Percentiles rank a stretch among this genome's conserved stretches.
Evolutionary conservation across 1,140 invertebrate species (phyloP).

Genomic region (Pachyrhynchus sulphureomaculatus): DNA sequence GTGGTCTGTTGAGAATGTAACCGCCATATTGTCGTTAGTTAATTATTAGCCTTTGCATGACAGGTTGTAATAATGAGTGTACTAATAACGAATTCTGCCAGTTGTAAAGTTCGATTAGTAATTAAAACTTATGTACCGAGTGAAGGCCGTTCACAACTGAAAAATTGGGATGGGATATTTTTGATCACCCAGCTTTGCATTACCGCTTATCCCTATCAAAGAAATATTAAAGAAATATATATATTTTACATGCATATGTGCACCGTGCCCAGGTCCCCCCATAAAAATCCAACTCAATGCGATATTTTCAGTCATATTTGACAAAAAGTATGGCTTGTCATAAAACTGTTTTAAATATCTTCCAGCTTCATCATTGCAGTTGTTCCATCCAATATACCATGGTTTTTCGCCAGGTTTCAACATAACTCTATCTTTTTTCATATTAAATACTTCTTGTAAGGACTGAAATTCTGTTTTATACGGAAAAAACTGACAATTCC

Average conservation of each 20-base stretch:
- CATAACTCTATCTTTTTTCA: constrained; percentile 67
- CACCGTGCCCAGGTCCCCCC: constrained; percentile 88
- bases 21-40: too few species aligned
- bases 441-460: constrained; percentile 76
- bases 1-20: too few species aligned
- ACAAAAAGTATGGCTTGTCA: constrained; percentile 84
- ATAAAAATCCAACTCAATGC: constrained; percentile 95
- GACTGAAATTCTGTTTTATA: constrained; percentile 84
- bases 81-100: too few species aligned
- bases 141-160: too few species aligned
- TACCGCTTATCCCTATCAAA: too few species aligned
- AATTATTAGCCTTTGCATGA: too few species aligned
- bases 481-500: constrained; percentile 86
- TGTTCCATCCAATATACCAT: constrained; percentile 95
- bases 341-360: constrained; percentile 78
- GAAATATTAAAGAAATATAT: too few species aligned
- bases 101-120: too few species aligned
- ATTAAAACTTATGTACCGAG: too few species aligned
- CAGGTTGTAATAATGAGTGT: too few species aligned
- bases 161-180: too few species aligned
- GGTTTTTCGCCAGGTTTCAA: constrained; percentile 64
- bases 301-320: constrained; percentile 77
- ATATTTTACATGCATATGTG: constrained; percentile 86
- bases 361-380: constrained; percentile 80
- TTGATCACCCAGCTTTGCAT: too few species aligned